Evolutionary conservation across 2,113 vertebrate genomes (phyloP), one percentile per base, ranked within the genome.

Genomic region (Triplophysa dalaica): DNA sequence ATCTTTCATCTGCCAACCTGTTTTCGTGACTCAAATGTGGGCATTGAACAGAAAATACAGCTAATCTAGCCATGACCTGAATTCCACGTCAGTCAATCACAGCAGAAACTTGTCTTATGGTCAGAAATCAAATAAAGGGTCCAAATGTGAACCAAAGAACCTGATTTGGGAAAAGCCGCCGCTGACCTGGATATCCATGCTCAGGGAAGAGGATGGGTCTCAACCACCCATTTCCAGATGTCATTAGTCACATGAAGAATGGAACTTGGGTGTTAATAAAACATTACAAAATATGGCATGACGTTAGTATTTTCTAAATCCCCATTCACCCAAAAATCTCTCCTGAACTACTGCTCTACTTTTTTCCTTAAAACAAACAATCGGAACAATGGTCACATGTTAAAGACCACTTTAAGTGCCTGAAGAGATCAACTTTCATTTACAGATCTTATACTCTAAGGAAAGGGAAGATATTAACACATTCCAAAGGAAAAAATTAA

Each of bases 151-250:
- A 50, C 50, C 60, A 6, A 58, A 54, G 43, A 13, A 16, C 22
- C 70, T 70, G 22, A 67, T 77, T 68, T 50, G 38, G 63, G 75
- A 56, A 81, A 77, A 73, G 64, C 54, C 64, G 76, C 54, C 64
- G 21, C 52, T 78, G 75, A 58, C 75, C 50, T 77, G 75, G 64
- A 77, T 77, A 43, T 58, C 50, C n/a, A 8, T 50, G 21, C 50
- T 58, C 43, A 77, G 50, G 19, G 26, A 52, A 67, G 24, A 81
- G 64, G 38, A 33, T 38, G 62, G 48, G 29, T 45, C 21, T 73
- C 29, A 50, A 21, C 12, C 21, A 67, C 52, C 33, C 72, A 56
- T 52, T 74, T 19, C 70, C 24, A 0, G 45, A 45, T 41, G 26
- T 60, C 45, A n/a, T 19, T 21, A 33, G 16, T 65, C 13, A 48